These are phyloP conservation scores for Alouatta palliata DNA, from an alignment of 2,113 vertebrate species.

Conservation along the genomic window DNA sequence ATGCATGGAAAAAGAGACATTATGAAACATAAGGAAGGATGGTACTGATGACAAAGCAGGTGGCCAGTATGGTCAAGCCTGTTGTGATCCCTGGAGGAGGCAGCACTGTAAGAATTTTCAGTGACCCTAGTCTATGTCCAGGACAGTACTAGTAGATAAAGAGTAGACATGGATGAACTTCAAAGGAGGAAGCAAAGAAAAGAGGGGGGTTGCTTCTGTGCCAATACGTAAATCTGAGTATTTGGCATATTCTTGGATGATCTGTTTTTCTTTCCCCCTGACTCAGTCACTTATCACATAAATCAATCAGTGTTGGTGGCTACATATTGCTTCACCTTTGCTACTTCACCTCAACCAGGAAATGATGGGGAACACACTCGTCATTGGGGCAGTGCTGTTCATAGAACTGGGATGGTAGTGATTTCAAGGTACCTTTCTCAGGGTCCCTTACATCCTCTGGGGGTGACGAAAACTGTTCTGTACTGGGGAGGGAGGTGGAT, in stretches of 20 bases:
- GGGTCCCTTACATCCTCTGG: background rate
- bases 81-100: background rate
- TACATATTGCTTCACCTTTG: background rate
- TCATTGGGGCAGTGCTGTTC: background rate
- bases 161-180: background rate
- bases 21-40: background rate
- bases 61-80: background rate
- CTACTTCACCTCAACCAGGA: background rate
- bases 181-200: background rate
- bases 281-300: background rate
- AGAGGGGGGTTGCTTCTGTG: background rate
- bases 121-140: background rate
- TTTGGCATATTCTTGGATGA: background rate
- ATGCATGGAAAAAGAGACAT: background rate
- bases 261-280: background rate
- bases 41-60: background rate
- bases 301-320: background rate
- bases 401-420: background rate
- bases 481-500: background rate
- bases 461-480: background rate
- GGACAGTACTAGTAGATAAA: background rate
- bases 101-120: background rate
- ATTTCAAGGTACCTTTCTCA: background rate
- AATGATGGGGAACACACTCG: background rate
- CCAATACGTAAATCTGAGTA: background rate